Evolutionary conservation across 2,888 invertebrate genomes (phyloP).

Genomic region (Halictus ligatus): DNA sequence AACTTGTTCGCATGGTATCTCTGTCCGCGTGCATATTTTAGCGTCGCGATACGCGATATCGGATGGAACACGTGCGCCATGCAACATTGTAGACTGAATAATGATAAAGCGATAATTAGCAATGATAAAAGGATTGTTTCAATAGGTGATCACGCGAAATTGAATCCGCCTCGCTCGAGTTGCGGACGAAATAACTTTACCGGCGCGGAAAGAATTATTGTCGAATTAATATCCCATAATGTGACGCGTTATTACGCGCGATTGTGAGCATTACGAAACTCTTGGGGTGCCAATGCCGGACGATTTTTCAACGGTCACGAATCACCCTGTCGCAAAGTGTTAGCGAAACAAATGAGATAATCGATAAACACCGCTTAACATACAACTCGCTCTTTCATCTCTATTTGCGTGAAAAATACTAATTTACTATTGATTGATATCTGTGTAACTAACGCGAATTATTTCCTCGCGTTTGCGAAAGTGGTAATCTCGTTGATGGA

Average conservation of each 20-base stretch:
- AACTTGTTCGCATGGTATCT: constrained; percentile 3
- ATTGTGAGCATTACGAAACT: constrained; percentile 2
- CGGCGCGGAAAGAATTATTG: constrained; percentile 37
- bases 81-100: constrained; percentile 12
- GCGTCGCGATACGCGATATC: constrained; percentile 33
- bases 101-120: constrained; percentile 52
- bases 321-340: neutral
- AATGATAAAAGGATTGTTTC: constrained; percentile 53
- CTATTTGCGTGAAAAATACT: neutral
- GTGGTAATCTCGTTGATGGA: constrained; percentile 10
- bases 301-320: neutral
- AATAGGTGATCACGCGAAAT: constrained; percentile 50
- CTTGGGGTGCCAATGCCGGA: neutral
- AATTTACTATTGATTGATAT: constrained; percentile 13
- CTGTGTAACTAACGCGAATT: constrained; percentile 2
- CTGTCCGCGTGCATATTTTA: constrained; percentile 29
- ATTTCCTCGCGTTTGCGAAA: constrained; percentile 4
- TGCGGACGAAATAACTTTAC: constrained; percentile 23
- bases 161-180: constrained; percentile 17
- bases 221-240: constrained; percentile 23
- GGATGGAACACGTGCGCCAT: constrained; percentile 9
- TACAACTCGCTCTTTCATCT: neutral
- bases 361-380: constrained; percentile 1
- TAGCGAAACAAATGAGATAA: neutral
- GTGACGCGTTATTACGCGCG: neutral